Evolutionary conservation across 2,797 vertebrate genomes (phyloP), one percentile per base, ranked within the genome.

Genomic region (Allochrocebus solatus): DNA sequence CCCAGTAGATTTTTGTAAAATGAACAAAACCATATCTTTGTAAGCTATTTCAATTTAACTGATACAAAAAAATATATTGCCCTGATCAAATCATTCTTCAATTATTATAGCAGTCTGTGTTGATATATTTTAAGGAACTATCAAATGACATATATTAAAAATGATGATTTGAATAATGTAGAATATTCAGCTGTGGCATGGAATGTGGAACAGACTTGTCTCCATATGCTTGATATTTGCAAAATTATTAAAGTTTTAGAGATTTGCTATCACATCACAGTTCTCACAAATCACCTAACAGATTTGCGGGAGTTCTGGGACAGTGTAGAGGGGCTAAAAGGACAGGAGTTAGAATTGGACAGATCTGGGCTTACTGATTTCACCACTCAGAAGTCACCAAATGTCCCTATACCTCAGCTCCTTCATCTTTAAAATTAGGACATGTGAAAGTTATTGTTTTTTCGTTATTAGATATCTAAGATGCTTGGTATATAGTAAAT

Each of bases 111-210:
- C 88, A 83, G 59, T 92, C 64, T 97, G 61, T 83, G 50, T 93
- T 53, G 43, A 57, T 46, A 26, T 92, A 94, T 96, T 93, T 97
- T 75, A 96, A 85, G 92, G 84, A 95, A 88, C 88, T 36, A 43
- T 95, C 43, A 94, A 96, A 91, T 82, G 93, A 76, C 91, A 36
- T 61, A 59, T 41, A 74, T n/a, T 80, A 36, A 78, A 90, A 90
- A 78, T 46, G 33, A 70, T 86, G 93, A 72, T 93, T 61, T 53
- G 91, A 91, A 80, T 75, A 82, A 89, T 75, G 6, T 59, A 67
- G 55, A 67, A 28, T 75, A 93, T 70, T 95, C 83, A 80, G 30
- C 70, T 97, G 36, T 76, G 48, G 22, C 43, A 19, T 74, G 43
- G 61, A 95, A 72, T 81, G 64, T 93, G 84, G 84, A 89, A 80